Evolutionary conservation across 2,113 vertebrate genomes (phyloP).

Genomic region (Plotosus lineatus): DNA sequence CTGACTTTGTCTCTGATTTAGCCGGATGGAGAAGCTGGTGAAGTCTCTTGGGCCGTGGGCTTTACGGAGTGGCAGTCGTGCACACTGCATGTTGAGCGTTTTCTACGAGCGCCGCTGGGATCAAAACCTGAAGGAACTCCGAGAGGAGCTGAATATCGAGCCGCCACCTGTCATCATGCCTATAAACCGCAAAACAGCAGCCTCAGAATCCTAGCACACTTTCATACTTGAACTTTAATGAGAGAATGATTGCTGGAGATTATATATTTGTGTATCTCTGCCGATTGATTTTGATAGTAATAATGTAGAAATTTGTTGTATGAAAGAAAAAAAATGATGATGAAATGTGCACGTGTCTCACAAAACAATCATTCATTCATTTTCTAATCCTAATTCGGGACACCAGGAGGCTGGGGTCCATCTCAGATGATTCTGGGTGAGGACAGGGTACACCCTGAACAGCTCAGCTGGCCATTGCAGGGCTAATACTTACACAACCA

Average conservation of each 20-base stretch:
- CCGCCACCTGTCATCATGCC: constrained; percentile 67
- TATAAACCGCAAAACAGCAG: constrained; percentile 23
- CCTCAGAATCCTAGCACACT: background rate
- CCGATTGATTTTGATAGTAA: background rate
- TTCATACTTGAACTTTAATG: background rate
- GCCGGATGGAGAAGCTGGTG: constrained; percentile 75
- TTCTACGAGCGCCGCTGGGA: constrained; percentile 94
- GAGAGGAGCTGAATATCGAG: constrained; percentile 84
- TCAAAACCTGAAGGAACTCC: constrained; percentile 80
- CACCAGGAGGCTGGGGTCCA: too few species aligned
- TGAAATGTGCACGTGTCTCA: too few species aligned
- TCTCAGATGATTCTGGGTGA: too few species aligned
- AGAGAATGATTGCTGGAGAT: background rate
- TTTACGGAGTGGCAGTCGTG: constrained; percentile 69
- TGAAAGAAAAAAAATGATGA: background rate
- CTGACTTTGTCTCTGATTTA: constrained; percentile 54
- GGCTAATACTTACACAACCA: too few species aligned
- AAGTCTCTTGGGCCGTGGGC: constrained; percentile 87
- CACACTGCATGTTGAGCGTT: constrained; percentile 82
- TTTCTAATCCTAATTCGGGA: too few species aligned
- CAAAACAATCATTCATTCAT: too few species aligned
- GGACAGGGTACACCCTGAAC: too few species aligned
- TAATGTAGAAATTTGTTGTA: background rate
- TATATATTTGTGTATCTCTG: too few species aligned
- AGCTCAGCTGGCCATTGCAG: too few species aligned